Evolutionary conservation across 2,113 vertebrate species (phyloP), one percentile per base, ranked within the genome.

Genomic region (Pavo muticus): DNA sequence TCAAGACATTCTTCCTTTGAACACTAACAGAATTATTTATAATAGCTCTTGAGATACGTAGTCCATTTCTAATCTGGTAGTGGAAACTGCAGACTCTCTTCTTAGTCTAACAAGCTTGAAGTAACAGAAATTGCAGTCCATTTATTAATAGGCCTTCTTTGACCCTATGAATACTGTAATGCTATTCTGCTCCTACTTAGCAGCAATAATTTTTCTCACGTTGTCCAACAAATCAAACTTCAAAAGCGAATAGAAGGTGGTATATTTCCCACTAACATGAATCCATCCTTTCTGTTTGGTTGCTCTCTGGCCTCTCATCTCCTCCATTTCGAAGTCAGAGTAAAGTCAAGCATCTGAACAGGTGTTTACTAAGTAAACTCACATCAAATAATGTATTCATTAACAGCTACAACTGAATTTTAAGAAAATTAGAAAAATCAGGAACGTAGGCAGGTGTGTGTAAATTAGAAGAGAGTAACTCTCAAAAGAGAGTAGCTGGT

Each of bases 151-250:
- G 13, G 9, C 32, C 24, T 77, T 20, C 82, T 74, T 52, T 73
- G 11, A 17, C 14, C 6, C 20, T 32, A 6, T 27, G 30, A 74
- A 40, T 78, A 11, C 18, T 47, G 21, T 42, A 77, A 21, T 42
- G 6, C 1, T 54, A 35, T 35, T 69, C 40, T 83, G 14, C 23
- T 39, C 21, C 24, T 54, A 29, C 18, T 29, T 19, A 60, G 23
- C 11, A 75, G 6, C 4, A 40, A 6, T 60, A 45, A 0, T 29
- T 73, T 68, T 17, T 11, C 27, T 3, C 5, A 10, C 2, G 2
- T 13, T 6, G 14, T n/a, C 19, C 10, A 48, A 48, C 5, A 47
- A 70, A 63, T 35, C 29, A 35, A 70, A 37, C 35, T 50, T 32
- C 4, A 24, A 42, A 60, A 47, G 2, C 7, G 21, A 54, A 19